A percentile compares a stretch with the other conserved stretches of the same genome.
Conservation (phyloP, 2,888 invertebrate genomes). For the Yponomeuta cagnagella region DNA sequence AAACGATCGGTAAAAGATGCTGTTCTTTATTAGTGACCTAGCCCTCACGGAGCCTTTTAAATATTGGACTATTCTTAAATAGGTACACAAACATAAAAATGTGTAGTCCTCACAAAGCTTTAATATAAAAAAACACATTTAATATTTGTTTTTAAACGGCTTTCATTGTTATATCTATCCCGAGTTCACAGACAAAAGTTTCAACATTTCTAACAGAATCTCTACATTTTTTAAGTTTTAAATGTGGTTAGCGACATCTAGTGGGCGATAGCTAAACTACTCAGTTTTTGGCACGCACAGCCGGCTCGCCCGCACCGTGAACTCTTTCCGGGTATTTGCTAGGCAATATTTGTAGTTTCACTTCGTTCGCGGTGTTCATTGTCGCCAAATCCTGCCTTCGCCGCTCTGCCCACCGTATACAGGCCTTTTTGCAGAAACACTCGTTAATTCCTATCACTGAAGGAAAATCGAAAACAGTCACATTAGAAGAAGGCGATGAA, state of each 20-base stretch:
- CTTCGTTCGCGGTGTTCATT: not conserved
- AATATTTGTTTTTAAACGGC: no score
- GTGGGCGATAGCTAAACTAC: conserved; percentile 21
- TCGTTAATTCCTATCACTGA: conserved; percentile 55
- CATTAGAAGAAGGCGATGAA: not conserved
- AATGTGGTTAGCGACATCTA: conserved; percentile 28
- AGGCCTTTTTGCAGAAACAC: conserved; percentile 49
- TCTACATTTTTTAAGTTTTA: no score
- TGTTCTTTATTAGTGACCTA: no score
- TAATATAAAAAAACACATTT: no score
- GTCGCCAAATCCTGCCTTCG: not conserved
- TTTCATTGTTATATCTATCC: no score
- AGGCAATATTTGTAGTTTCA: not conserved
- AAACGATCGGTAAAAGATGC: no score
- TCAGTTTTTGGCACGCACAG: conserved; percentile 9
- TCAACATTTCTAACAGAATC: no score
- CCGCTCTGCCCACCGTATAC: conserved; percentile 25
- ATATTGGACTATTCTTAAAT: no score
- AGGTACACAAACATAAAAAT: no score
- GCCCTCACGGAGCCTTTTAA: no score
- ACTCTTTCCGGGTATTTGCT: not conserved
- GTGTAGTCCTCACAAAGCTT: no score
- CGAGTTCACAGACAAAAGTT: no score
- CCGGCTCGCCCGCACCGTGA: conserved; percentile 18
- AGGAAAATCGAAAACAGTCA: conserved; percentile 17